These are phyloP conservation scores for Sparus aurata DNA, from an alignment of 2,797 vertebrate genomes.

Conservation along the genomic window DNA sequence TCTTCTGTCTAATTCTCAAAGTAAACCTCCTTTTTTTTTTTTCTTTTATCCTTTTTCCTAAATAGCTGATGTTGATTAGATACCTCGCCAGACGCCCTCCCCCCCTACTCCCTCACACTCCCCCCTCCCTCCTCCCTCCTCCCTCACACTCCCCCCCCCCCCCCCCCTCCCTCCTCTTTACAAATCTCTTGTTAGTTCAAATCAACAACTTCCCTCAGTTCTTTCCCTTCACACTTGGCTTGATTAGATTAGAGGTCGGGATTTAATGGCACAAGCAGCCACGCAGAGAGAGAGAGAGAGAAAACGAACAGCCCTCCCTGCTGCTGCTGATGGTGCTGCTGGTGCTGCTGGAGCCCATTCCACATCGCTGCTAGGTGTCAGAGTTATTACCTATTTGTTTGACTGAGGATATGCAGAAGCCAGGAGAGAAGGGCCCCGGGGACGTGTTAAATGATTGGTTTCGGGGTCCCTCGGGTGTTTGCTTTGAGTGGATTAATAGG, in stretches of 20 bases:
- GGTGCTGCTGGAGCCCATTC: constrained; percentile 51
- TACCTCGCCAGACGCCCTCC: constrained; percentile 85
- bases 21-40: constrained; percentile 76
- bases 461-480: constrained; percentile 60
- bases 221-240: constrained; percentile 79
- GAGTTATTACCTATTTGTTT: constrained; percentile 81
- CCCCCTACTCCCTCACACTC: too few relatives aligned
- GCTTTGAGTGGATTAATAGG: constrained; percentile 79
- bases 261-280: constrained; percentile 70
- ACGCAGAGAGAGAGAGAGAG: constrained; percentile 21
- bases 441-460: constrained; percentile 80
- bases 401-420: constrained; percentile 82
- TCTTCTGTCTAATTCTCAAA: constrained; percentile 82
- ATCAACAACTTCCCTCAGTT: constrained; percentile 87
- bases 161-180: constrained; percentile 58
- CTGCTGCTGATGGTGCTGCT: constrained; percentile 67
- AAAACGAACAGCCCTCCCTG: constrained; percentile 46
- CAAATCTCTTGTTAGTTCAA: constrained; percentile 86
- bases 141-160: too few relatives aligned
- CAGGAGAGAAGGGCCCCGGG: constrained; percentile 27
- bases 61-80: constrained; percentile 86
- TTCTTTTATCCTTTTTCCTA: constrained; percentile 73
- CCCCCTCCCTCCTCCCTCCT: too few relatives aligned
- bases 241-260: constrained; percentile 77
- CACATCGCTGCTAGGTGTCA: constrained; percentile 78